Evolutionary conservation across 1,140 invertebrate genomes (phyloP).

Genomic region (Drosophila orosa): DNA sequence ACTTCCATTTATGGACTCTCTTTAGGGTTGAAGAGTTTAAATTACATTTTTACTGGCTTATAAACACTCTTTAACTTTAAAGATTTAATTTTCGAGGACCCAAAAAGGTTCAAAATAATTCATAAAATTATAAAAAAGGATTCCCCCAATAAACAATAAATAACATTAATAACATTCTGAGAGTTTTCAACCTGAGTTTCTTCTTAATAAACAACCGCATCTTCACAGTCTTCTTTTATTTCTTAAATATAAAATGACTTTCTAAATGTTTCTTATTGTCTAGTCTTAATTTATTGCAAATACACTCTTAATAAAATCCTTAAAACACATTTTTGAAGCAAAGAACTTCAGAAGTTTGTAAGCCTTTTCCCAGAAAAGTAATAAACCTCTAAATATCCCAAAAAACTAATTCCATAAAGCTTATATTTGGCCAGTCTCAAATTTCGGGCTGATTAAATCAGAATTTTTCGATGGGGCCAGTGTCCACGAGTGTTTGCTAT

Average conservation of each 20-base stretch:
- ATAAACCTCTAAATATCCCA: neutral
- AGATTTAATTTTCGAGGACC: too few species aligned
- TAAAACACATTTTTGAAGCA: neutral
- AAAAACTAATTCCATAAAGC: neutral
- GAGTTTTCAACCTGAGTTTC: neutral
- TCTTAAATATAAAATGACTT: too few species aligned
- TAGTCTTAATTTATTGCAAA: too few species aligned
- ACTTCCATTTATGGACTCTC: too few species aligned
- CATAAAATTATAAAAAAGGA: neutral
- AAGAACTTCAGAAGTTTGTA: neutral
- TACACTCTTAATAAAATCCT: too few species aligned
- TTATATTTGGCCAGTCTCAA: neutral
- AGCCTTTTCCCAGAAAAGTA: neutral
- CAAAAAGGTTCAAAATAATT: too few species aligned
- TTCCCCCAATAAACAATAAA: too few species aligned
- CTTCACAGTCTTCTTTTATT: too few species aligned
- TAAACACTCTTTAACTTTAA: neutral
- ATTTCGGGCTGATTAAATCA: slow-evolving; percentile 15
- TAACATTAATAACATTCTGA: neutral
- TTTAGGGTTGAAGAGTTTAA: too few species aligned
- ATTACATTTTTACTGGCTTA: neutral
- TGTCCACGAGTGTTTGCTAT: slow-evolving; percentile 35
- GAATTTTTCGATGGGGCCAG: neutral
- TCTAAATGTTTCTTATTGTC: too few species aligned
- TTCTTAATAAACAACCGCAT: too few species aligned